Base-by-base conservation (phyloP, 2,888 invertebrate species). In the Drepanosiphum platanoidis region DNA sequence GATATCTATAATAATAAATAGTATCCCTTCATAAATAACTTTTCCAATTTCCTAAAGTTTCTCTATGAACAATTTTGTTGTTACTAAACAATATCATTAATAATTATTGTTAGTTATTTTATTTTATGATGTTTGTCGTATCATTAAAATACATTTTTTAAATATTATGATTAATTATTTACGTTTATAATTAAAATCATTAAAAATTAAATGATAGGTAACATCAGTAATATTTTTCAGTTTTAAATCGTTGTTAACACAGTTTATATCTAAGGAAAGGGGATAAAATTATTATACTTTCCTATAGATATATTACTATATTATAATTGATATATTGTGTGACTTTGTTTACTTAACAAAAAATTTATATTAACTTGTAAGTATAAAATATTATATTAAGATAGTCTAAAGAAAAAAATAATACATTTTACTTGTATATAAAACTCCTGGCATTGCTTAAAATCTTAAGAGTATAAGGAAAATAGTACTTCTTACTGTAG, bases 21-120 rank as follows among this genome's bases (percentile, higher is more conserved):
- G 52, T 39, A 70, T 58, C 18, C 27, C 34, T 68, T 70, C 18
- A 80, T 70, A 80, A 80, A 80, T 80, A 70, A 80, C 80, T 80
- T 78, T 58, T 70, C 15, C 18, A 70, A 70, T 58, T 52, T 80
- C 36, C 18, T 36, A 71, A 70, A 80, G 52, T 80, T 70, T 46
- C 66, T 58, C 8, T 80, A 36, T 58, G 22, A 52, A 18, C 11
- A 80, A 9, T 80, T 52, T 70, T 75, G 36, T 58, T 34, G 32
- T 46, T 42, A n/a, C 22, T 64, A 39, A 77, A 77, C 22, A 68
- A 36, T 36, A 68, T 68, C 8, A 9, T 64, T 27, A 2, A 64
- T 27, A 3, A 64, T 27, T 46, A 27, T n/a, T 27, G 27, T 5
- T 4, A 18, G 22, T 52, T 52, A 52, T 52, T 18, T 52, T 52